Evolutionary conservation across 2,797 vertebrate species (phyloP), one percentile per base, ranked within the genome.

Genomic region (Acanthurus lineatus): DNA sequence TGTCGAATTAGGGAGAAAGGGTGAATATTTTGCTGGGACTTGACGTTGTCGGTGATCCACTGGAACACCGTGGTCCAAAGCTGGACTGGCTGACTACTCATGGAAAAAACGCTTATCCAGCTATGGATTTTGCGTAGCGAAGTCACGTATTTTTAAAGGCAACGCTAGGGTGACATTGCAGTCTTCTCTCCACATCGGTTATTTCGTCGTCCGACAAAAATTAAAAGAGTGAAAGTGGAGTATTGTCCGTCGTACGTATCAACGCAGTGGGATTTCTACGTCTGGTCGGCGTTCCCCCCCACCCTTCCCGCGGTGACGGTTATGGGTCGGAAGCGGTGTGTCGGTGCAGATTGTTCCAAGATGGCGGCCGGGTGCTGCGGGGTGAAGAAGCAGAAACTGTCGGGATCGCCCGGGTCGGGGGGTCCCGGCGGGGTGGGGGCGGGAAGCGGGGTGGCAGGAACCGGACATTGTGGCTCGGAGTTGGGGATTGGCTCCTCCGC

Each of bases 371-470:
- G 97, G 95, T 99, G 98, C 97, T 98, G 98, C 96, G 97, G 98
- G 97, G 98, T 99, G 97, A 99, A 99, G 97, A 99, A 99, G 97
- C 98, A 99, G 97, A 99, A 98, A 95, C 97, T 99, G 96, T 99
- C 98, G 96, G 97, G 97, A 94, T 98, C 97, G 93, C 97, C 98
- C 93, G 97, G 97, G 76, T 96, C 97, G 87, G 97, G 97, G 96
- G 96, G 97, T 92, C 96, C 96, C 93, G 96, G 96, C 92, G 95
- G 96, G 92, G 96, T 95, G 93, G 92, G 94, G 93, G 95, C 94
- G 95, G 96, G 94, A 92, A 92, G 95, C 94, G 95, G 96, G 94
- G 92, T 96, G 94, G 93, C 94, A 94, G 95, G 96, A 95, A 94
- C 95, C 95, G 94, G 97, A 95, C 95, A 97, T 95, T 96, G 96